Percentiles rank a stretch among this genome's conserved stretches.
Conservation (phyloP, 2,113 vertebrate genomes). For the Morone chrysops region DNA sequence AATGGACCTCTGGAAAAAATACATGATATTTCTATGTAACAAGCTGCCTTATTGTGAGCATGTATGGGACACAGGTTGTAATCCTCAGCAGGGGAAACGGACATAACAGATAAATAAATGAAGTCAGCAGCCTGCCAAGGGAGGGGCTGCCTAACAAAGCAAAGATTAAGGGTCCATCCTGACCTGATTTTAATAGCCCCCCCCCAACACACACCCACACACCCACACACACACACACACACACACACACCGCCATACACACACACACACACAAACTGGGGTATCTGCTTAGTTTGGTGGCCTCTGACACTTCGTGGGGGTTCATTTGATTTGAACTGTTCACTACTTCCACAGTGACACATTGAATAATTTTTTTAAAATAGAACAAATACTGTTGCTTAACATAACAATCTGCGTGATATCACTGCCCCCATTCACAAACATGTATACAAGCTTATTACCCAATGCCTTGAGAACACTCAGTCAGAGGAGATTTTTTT, state of each 20-base stretch:
- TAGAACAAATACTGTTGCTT: background rate
- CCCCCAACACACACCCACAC: conserved; percentile 6
- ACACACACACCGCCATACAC: background rate
- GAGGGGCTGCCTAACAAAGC: conserved; percentile 71
- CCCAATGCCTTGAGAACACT: too few species aligned
- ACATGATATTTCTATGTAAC: background rate
- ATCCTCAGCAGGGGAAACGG: conserved; percentile 30
- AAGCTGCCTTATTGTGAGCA: conserved; percentile 3
- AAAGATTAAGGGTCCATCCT: conserved; percentile 75
- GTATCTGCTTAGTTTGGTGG: conserved; percentile 8
- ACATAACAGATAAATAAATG: conserved; percentile 50
- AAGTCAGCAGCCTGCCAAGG: conserved; percentile 54
- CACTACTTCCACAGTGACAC: background rate
- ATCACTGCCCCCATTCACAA: too few species aligned
- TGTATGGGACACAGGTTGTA: conserved; percentile 34
- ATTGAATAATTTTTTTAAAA: background rate
- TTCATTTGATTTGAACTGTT: background rate
- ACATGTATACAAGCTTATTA: too few species aligned
- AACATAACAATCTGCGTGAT: too few species aligned
- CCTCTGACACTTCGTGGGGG: background rate
- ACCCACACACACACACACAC: conserved; percentile 7
- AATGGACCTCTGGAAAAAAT: background rate
- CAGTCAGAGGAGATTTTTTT: too few species aligned
- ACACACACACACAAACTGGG: background rate
- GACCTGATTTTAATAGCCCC: conserved; percentile 59